Evolutionary conservation across 92 coral and sea anemone genomes (phyloP), one percentile per base, ranked within the genome.

Genomic region (Zoanthus sociatus): DNA sequence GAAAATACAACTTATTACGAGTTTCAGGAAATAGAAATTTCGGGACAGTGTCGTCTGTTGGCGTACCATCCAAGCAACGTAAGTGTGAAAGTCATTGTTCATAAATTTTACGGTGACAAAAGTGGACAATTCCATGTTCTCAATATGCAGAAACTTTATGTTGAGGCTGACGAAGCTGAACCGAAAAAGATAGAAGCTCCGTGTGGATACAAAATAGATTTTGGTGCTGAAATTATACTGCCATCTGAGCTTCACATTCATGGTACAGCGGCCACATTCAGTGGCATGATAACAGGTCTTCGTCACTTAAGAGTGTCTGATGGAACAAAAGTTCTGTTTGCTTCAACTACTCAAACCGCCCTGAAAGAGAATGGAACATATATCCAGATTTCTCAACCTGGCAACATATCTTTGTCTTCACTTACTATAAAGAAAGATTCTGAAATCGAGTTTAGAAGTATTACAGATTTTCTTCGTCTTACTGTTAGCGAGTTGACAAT

Each of bases 241-340:
- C 94, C 94, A 3, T 73, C 92, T 18, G 92, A 92, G 76, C 88
- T 92, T 48, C 92, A 89, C 63, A 83, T 92, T 86, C 94, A 92
- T 82, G 94, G 94, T 37, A 92, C 92, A 67, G 88, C 86, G 18
- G 89, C 88, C 6, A 72, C 69, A 32, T 89, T 92, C 46, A 90
- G 75, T 58, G 94, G 94, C 10, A 71, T 83, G 56, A 86, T 92
- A 45, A 92, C 94, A 53, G 94, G 94, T 53, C 92, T 92, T 7
- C 92, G 87, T 45, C 90, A 84, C 20, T 54, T 92, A 16, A 84
- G 76, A 82, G 70, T 92, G 32, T 89, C 92, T 1, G 30, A 71
- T 20, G 90, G 90, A 16, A 89, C 94, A 53, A 77, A 46, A 68
- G 88, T 92, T 73, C 82, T 77, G 32, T 84, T 92, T 50, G 78